These are phyloP conservation scores for Limnephilus rhombicus DNA, from an alignment of 2,888 invertebrate species.

Conservation along the genomic window DNA sequence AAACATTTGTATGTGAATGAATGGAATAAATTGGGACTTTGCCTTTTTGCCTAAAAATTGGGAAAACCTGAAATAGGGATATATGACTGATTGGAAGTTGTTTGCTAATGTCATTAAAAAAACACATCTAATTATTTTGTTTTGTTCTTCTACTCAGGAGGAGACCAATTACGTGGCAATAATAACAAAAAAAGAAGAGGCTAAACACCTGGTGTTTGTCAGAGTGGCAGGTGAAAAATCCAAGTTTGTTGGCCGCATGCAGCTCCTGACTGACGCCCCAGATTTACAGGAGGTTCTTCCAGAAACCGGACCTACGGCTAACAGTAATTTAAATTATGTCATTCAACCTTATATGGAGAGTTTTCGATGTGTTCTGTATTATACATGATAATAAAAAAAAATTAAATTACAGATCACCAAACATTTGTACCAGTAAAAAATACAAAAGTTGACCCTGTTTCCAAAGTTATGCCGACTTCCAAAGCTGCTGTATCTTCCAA, in stretches of 20 bases:
- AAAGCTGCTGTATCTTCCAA: background rate
- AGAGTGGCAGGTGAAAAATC: background rate
- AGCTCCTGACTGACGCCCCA: background rate
- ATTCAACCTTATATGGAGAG: background rate
- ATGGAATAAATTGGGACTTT: no score
- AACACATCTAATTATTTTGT: background rate
- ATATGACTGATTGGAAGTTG: no score
- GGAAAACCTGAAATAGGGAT: no score
- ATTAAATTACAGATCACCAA: background rate
- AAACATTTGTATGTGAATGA: no score
- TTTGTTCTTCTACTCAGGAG: background rate
- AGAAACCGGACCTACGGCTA: background rate
- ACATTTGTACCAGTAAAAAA: background rate
- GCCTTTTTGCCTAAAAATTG: no score
- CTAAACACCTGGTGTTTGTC: background rate
- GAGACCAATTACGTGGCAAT: background rate
- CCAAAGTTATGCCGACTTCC: background rate
- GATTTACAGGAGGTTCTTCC: background rate
- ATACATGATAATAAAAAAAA: background rate
- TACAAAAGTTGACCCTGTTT: background rate
- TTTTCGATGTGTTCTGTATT: background rate
- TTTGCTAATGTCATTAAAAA: background rate
- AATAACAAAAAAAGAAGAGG: background rate
- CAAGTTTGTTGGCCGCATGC: background rate
- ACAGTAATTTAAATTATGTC: background rate